Conservation (phyloP, 2,888 invertebrate genomes). For the Cosmopolites sordidus region DNA sequence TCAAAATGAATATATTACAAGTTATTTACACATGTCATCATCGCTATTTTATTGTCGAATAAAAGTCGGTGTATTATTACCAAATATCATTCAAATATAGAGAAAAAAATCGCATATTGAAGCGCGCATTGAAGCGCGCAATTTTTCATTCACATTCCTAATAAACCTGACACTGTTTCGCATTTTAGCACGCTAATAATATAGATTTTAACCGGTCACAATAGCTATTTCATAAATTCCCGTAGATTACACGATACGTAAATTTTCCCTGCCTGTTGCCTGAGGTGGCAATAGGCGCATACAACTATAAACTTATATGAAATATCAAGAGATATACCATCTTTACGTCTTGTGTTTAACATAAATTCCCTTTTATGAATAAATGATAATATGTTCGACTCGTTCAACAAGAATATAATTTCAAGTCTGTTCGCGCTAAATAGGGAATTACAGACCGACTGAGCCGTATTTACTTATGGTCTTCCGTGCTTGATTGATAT, state of each 20-base stretch:
- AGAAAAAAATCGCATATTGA: too few species aligned
- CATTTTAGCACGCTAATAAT: conserved; percentile 1
- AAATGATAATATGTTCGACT: conserved; percentile 29
- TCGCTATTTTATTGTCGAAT: too few species aligned
- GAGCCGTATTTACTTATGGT: too few species aligned
- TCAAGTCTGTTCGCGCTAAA: conserved; percentile 24
- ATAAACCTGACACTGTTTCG: neutral
- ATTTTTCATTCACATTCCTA: too few species aligned
- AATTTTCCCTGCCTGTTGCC: conserved; percentile 19
- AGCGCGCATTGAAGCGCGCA: too few species aligned
- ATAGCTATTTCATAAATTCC: conserved; percentile 22
- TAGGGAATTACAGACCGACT: conserved; percentile 10
- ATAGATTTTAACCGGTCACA: conserved; percentile 15
- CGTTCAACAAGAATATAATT: conserved; percentile 27
- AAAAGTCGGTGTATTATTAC: too few species aligned
- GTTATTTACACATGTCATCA: too few species aligned
- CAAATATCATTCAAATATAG: too few species aligned
- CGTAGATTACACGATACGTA: conserved; percentile 23
- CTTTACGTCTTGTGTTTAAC: conserved; percentile 27
- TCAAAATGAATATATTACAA: too few species aligned
- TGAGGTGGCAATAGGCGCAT: conserved; percentile 25
- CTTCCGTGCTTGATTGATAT: too few species aligned
- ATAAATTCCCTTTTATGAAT: conserved; percentile 31
- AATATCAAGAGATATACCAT: conserved; percentile 26
- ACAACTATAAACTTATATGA: conserved; percentile 25